Evolutionary conservation across 2,888 invertebrate genomes (phyloP).

Genomic region (Aphodius sticticus): DNA sequence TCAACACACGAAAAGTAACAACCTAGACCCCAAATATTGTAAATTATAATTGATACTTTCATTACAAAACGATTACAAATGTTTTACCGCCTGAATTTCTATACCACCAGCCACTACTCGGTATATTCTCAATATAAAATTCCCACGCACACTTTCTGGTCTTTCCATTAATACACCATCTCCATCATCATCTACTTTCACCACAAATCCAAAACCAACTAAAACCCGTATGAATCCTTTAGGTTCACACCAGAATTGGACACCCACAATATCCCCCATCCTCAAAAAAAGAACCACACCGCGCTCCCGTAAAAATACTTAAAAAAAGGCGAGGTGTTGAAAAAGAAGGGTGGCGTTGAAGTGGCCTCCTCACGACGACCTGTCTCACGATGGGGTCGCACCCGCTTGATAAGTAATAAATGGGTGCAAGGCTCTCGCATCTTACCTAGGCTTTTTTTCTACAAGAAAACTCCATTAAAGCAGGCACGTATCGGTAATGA

Average conservation of each 20-base stretch:
- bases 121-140: background rate
- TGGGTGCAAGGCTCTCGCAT: slow-evolving; percentile 45
- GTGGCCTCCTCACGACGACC: background rate
- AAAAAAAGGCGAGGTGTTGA: background rate
- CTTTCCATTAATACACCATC: background rate
- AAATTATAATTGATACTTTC: too few relatives aligned
- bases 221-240: background rate
- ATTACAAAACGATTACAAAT: too few relatives aligned
- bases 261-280: background rate
- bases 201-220: background rate
- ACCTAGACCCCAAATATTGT: too few relatives aligned
- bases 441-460: slow-evolving; percentile 60
- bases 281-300: background rate
- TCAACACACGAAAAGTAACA: too few relatives aligned
- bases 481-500: slow-evolving; percentile 60
- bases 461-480: slow-evolving; percentile 62
- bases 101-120: too few relatives aligned
- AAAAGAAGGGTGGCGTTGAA: background rate
- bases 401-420: slow-evolving; percentile 37
- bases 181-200: background rate
- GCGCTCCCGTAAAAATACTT: background rate
- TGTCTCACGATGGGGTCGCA: slow-evolving; percentile 5
- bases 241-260: background rate
- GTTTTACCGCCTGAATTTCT: too few relatives aligned
- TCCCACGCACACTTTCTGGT: background rate